phyloP scores from a whole-genome alignment of 2,797 vertebrate species.

The Anomalospiza imberbis region DNA sequence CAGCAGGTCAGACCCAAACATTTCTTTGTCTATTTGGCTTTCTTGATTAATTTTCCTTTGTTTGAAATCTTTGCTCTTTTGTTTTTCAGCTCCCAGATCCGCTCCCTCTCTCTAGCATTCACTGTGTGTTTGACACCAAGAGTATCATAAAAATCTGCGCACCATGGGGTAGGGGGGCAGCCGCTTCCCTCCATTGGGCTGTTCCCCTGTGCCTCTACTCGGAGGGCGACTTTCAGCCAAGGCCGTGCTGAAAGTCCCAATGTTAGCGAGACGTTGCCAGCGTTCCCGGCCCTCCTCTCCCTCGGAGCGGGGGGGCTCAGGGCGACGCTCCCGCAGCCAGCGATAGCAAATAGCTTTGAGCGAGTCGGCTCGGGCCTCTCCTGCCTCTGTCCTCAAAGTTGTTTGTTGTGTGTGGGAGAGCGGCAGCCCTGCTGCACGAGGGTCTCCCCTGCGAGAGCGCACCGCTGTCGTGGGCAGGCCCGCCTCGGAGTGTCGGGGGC shows the following conservation, averaged over 20 bases:
- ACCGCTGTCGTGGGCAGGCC: slow-evolving; percentile 75
- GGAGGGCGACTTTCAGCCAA: slow-evolving; percentile 70
- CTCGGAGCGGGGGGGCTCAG: slow-evolving; percentile 65
- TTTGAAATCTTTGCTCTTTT: slow-evolving; percentile 86
- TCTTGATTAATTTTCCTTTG: slow-evolving; percentile 79
- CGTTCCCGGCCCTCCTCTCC: slow-evolving; percentile 64
- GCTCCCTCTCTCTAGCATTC: slow-evolving; percentile 82
- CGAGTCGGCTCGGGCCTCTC: slow-evolving; percentile 61
- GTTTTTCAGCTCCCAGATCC: slow-evolving; percentile 87
- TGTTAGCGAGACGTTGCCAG: slow-evolving; percentile 53
- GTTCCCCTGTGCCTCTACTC: slow-evolving; percentile 70
- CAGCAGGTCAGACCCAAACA: slow-evolving; percentile 99
- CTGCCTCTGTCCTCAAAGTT: slow-evolving; percentile 74
- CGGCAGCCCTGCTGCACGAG: slow-evolving; percentile 69
- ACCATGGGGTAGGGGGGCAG: slow-evolving; percentile 76
- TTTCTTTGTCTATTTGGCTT: slow-evolving; percentile 93
- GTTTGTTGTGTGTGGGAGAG: slow-evolving; percentile 74
- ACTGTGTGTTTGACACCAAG: slow-evolving; percentile 79
- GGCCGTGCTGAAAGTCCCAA: slow-evolving; percentile 60
- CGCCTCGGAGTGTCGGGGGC: slow-evolving; percentile 57
- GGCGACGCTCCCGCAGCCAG: slow-evolving; percentile 70
- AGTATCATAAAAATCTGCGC: slow-evolving; percentile 73
- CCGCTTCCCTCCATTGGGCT: slow-evolving; percentile 73
- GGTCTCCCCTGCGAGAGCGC: slow-evolving; percentile 77
- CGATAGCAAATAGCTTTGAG: slow-evolving; percentile 74